Base-by-base conservation (phyloP, 2,888 invertebrate genomes). In the Tetramorium bicarinatum region DNA sequence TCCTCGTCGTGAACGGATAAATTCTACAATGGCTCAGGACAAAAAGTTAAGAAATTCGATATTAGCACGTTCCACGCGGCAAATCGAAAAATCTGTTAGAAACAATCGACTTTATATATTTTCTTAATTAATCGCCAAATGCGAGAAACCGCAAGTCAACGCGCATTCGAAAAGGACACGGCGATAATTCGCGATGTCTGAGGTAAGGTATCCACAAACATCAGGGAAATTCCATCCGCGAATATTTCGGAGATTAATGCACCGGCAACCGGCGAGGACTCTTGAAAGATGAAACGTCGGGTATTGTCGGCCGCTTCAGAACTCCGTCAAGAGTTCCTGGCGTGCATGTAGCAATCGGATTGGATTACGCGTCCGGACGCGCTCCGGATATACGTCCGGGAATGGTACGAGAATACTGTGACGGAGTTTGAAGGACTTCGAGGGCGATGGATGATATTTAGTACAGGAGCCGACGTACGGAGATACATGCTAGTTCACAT, bases 311-410 rank as follows among this genome's bases (percentile, higher is more conserved):
- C 84, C 84, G 85, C 87, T 88, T 89, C 82, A 89, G 87, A 89
- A 89, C 89, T 87, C 66, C 85, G 88, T 77, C 89, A 89, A 89
- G 89, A 88, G 89, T 89, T 88, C 87, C 88, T 76, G 69, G 72
- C 82, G 84, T 83, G 86, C 88, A 85, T 84, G 88, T 87, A 88
- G 86, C 89, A 88, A 88, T 88, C 88, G 86, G 86, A 89, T 90
- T 86, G 89, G 86, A 86, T 88, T 88, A 88, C 89, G 69, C 72
- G 84, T 79, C 66, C 76, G 83, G 83, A 72, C 82, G 80, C 84
- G 80, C 80, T 88, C 85, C 82, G 81, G 87, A 83, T 72, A 84
- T 80, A 84, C 76, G 83, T 59, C 64, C 77, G 21, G 61, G 83
- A 84, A 84, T 85, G 87, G 83, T 85, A 85, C 77, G 83, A 83